These are phyloP conservation scores for Pararge aegeria DNA, from an alignment of 1,140 invertebrate genomes.

Conservation along the genomic window DNA sequence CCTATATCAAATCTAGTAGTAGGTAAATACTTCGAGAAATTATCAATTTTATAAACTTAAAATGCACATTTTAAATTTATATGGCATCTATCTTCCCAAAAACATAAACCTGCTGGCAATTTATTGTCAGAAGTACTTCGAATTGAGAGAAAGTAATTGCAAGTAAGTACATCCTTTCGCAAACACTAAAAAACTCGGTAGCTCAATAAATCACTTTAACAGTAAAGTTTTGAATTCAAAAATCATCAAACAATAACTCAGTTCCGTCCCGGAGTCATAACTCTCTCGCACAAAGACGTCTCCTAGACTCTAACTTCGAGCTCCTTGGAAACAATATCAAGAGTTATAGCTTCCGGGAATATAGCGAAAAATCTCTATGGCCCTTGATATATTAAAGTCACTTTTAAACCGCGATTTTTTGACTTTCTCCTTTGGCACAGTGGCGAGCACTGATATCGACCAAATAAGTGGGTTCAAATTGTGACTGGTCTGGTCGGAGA, in stretches of 20 bases:
- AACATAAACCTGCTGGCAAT: no score
- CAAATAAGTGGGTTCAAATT: no score
- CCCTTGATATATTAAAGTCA: neutral
- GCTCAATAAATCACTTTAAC: neutral
- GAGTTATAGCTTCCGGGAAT: slow-evolving; percentile 46
- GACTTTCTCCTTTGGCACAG: no score
- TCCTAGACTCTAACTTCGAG: slow-evolving; percentile 31
- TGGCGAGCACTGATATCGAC: no score
- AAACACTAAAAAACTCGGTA: neutral
- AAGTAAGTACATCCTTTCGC: neutral
- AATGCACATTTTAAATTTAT: no score
- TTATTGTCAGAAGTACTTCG: no score
- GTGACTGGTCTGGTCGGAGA: no score
- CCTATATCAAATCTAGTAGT: no score
- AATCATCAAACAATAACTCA: slow-evolving; percentile 52
- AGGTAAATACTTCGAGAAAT: no score
- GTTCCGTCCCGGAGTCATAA: slow-evolving; percentile 42
- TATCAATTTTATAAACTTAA: no score
- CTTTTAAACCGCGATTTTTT: neutral
- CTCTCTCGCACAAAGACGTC: slow-evolving; percentile 38
- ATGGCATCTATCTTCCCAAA: no score
- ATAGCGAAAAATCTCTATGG: slow-evolving; percentile 17
- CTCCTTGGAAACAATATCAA: slow-evolving; percentile 52
- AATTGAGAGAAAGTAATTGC: neutral
- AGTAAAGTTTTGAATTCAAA: slow-evolving; percentile 25